Conservation (phyloP, 2,113 vertebrate species). For the Epinephelus lanceolatus region DNA sequence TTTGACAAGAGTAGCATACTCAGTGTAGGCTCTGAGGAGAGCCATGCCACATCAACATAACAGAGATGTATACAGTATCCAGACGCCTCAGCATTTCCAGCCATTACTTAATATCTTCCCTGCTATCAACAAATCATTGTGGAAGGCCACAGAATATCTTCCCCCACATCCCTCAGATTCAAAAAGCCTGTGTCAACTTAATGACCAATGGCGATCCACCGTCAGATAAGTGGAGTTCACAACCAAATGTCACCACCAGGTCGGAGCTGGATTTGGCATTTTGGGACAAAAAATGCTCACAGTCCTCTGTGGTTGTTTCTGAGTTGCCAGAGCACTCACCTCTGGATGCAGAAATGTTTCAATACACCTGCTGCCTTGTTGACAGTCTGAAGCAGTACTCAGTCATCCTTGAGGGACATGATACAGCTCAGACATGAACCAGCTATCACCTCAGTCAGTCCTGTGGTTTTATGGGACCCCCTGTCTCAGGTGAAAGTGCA, state of each 20-base stretch:
- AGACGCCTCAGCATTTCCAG: not conserved
- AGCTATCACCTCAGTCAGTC: not conserved
- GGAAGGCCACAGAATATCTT: not conserved
- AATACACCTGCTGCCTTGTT: not conserved
- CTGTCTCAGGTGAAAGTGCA: not conserved
- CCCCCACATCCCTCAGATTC: not conserved
- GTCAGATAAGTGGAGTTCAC: not conserved
- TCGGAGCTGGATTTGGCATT: not conserved
- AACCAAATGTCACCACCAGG: not conserved
- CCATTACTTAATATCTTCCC: not conserved
- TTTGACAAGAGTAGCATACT: not conserved
- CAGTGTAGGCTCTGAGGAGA: not conserved
- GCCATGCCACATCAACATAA: not conserved
- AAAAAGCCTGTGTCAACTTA: not conserved
- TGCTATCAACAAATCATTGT: not conserved
- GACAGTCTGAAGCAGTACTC: not conserved
- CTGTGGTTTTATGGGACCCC: not conserved
- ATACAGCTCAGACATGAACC: not conserved
- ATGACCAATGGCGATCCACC: not conserved
- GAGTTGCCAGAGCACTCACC: not conserved
- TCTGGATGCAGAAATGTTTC: not conserved
- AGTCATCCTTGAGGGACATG: not conserved
- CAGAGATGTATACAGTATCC: not conserved
- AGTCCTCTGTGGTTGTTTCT: not conserved
- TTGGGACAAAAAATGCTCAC: not conserved